Base-by-base conservation (phyloP, 2,113 vertebrate genomes). In the Aspiorhynchus laticeps region DNA sequence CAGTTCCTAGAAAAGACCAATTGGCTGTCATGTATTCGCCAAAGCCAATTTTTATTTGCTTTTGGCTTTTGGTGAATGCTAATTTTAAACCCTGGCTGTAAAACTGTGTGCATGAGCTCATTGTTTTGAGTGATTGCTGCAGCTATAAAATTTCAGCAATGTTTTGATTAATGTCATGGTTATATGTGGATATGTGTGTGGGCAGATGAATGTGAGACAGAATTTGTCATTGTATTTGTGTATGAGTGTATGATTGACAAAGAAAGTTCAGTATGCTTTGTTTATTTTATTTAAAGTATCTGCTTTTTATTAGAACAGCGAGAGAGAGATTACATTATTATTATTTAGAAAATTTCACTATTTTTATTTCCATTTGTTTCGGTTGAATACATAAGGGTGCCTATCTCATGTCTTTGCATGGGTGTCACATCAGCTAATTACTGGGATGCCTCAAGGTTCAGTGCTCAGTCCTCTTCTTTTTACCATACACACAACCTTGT, bases 111-210 rank as follows among this genome's bases (percentile, higher is more conserved):
- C 11, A 15, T 26, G 24, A 81, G 36, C 38, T 65, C n/a, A 28
- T 46, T 17, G 59, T 81, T 81, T 81, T 28, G 56, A 65, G 38
- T 43, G 79, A 65, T 65, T 63, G 59, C 28, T 43, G 56, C 38
- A 65, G 14, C 38, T 28, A 41, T 63, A 41, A 26, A 43, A 80
- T 59, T 80, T 80, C 21, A 56, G 19, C 17, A 79, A 15, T 51
- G 46, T 38, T 73, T 73, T 73, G 69, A 73, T 73, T 21, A 11
- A 73, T 69, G 31, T 33, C 17, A 36, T 36, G 69, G 69, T 73
- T 73, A 73, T 73, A 73, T 8, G 24, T 59, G 56, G 21, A 24
- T 71, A 43, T 48, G 26, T 77, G 75, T 26, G 75, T 48, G 14
- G 46, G 75, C n/a, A 77, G 26, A 77, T 26, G 3, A 48, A 51